Evolutionary conservation across 2,797 vertebrate species (phyloP), one percentile per base, ranked within the genome.

Genomic region (Enteromius thamalakanensis): DNA sequence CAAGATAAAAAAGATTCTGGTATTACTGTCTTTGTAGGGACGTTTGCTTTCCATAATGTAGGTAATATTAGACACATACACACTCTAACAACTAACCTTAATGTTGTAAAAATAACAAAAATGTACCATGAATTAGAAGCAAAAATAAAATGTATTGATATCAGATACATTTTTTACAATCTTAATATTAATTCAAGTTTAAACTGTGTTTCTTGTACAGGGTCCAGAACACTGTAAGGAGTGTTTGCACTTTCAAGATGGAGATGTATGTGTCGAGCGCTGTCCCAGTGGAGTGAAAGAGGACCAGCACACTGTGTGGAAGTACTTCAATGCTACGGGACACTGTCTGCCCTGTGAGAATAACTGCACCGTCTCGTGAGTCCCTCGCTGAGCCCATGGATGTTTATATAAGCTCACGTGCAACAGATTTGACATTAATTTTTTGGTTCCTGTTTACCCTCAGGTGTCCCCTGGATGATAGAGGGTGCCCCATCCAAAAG

Each of bases 291-390:
- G 97, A 0, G 94, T 96, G 85, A 98, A 99, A 87, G 93, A 94
- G 0, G 97, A 98, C 9, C 96, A 96, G 47, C 94, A 95, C 75
- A 96, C 95, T 0, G 84, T 99, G 83, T 99, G 97, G 97, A 99
- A 99, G 89, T 98, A 96, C 88, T 94, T 94, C 0, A 97, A 99
- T 0, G 95, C 94, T 1, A 94, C 96, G 0, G 91, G 94, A 14
- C 89, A 95, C 71, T 99, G 98, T 88, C 94, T 97, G 88, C 90
- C 93, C 4, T 99, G 98, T 86, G 94, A 95, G 84, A 96, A 93
- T 91, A 99, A 98, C 95, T 99, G 98, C 91, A 96, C 96, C 0
- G 94, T 96, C 87, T 95, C 95, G 98, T 99, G 92, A 97, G 97
- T 95, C 21, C 29, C 60, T 58, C 19, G 0, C 23, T 67, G 21